Evolutionary conservation across 1,140 invertebrate genomes (phyloP).

Genomic region (Calliopsis andreniformis): DNA sequence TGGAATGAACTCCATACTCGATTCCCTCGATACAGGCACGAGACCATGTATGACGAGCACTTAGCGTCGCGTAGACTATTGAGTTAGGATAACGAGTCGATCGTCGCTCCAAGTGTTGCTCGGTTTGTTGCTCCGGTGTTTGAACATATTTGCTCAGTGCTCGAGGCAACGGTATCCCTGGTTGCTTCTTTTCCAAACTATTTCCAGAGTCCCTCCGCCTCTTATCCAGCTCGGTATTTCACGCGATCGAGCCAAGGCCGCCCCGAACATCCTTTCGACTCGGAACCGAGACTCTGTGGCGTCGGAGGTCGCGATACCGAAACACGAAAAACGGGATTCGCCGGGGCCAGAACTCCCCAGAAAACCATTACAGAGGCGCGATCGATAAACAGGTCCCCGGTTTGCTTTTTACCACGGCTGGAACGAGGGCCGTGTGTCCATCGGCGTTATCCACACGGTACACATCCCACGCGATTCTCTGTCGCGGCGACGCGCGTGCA

Average conservation of each 20-base stretch:
- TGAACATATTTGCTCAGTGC: constrained; percentile 69
- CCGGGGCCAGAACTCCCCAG: too few relatives aligned
- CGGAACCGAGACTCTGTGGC: neutral
- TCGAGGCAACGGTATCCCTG: constrained; percentile 50
- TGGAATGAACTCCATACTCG: too few relatives aligned
- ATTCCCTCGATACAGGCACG: constrained; percentile 55
- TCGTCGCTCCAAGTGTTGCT: constrained; percentile 50
- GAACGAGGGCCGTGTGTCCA: constrained; percentile 22
- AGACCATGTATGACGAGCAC: constrained; percentile 60
- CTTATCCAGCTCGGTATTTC: constrained; percentile 9
- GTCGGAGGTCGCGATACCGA: neutral
- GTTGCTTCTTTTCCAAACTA: constrained; percentile 47
- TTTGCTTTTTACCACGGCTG: constrained; percentile 37
- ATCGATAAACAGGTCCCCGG: constrained; percentile 47
- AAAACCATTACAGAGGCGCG: constrained; percentile 17
- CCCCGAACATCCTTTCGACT: neutral
- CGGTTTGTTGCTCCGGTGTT: constrained; percentile 59
- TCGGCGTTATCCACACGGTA: constrained; percentile 54
- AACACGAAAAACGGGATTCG: constrained; percentile 24
- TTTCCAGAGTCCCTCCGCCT: too few relatives aligned
- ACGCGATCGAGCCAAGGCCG: neutral
- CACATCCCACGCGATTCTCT: constrained; percentile 30
- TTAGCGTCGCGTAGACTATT: constrained; percentile 50
- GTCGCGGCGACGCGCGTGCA: constrained; percentile 19
- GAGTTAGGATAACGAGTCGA: constrained; percentile 57